Evolutionary conservation across 2,888 invertebrate species (phyloP).

Genomic region (Candidula unifasciata): DNA sequence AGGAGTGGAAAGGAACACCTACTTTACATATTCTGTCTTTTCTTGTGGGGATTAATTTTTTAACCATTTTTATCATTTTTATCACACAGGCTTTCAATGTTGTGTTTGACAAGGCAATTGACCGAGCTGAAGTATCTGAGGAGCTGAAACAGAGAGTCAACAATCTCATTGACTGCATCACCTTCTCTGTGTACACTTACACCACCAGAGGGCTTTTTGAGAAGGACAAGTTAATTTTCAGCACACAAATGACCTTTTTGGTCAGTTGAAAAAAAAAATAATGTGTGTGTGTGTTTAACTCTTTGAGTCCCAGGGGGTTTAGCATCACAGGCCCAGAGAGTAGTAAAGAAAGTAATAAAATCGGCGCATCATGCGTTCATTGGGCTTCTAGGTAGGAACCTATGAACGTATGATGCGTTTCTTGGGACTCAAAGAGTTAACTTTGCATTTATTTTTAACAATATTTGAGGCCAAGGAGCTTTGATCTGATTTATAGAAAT

Average conservation of each 20-base stretch:
- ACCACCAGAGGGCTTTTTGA: conserved; percentile 96
- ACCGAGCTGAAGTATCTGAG: conserved; percentile 88
- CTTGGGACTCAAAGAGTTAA: too few relatives aligned
- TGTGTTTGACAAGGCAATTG: conserved; percentile 97
- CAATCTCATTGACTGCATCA: conserved; percentile 95
- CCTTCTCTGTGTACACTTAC: conserved; percentile 95
- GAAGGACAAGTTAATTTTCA: conserved; percentile 96
- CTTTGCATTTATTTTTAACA: not conserved
- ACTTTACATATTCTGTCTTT: not conserved
- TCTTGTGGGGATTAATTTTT: not conserved
- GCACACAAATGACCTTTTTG: conserved; percentile 97
- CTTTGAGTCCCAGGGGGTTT: too few relatives aligned
- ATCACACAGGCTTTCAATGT: conserved; percentile 90
- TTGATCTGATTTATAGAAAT: not conserved
- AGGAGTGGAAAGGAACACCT: too few relatives aligned
- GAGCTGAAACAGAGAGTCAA: conserved; percentile 88
- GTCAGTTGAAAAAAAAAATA: conserved; percentile 80
- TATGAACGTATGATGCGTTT: too few relatives aligned
- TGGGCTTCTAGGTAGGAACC: too few relatives aligned
- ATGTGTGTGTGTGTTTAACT: too few relatives aligned
- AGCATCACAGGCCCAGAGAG: too few relatives aligned
- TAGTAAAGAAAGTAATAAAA: too few relatives aligned
- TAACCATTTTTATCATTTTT: not conserved
- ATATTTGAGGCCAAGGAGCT: not conserved
- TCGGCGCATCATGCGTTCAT: too few relatives aligned